Conservation (phyloP, 2,888 invertebrate genomes). For the Hemistola chrysoprasaria region DNA sequence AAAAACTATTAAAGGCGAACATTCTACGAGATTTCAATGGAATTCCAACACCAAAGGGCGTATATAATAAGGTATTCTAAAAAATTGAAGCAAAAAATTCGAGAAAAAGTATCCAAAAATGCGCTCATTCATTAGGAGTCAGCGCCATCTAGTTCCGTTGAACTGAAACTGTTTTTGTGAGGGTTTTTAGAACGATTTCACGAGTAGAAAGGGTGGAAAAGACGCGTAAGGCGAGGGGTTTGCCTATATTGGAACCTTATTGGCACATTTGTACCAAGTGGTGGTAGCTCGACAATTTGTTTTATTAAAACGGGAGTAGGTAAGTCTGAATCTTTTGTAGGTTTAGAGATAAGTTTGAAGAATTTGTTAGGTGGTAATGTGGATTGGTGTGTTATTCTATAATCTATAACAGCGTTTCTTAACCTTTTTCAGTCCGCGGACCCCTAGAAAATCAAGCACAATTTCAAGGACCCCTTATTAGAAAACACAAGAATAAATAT, state of each 20-base stretch:
- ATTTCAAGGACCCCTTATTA: too few species aligned
- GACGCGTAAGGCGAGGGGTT: constrained; percentile 9
- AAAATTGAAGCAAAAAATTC: constrained; percentile 13
- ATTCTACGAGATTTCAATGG: constrained; percentile 5
- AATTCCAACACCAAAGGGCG: constrained; percentile 13
- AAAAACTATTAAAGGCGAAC: constrained; percentile 1
- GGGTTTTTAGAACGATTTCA: constrained; percentile 16
- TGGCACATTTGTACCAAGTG: constrained; percentile 14
- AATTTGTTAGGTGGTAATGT: too few species aligned
- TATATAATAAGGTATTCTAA: constrained; percentile 15
- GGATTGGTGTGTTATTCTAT: too few species aligned
- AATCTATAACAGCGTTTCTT: too few species aligned
- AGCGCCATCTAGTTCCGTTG: constrained; percentile 28
- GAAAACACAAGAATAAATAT: too few species aligned
- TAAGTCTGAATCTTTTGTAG: too few species aligned
- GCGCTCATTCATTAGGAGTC: constrained; percentile 13
- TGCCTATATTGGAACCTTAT: constrained; percentile 6
- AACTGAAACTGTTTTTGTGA: constrained; percentile 28
- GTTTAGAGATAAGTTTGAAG: too few species aligned
- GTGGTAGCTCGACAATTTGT: neutral
- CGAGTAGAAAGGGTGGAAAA: constrained; percentile 11
- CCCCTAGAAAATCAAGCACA: too few species aligned
- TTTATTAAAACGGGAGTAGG: too few species aligned
- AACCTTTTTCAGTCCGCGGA: too few species aligned
- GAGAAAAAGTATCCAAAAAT: constrained; percentile 8